Evolutionary conservation across 1,140 invertebrate species (phyloP).

Genomic region (Schlechtendalia chinensis): DNA sequence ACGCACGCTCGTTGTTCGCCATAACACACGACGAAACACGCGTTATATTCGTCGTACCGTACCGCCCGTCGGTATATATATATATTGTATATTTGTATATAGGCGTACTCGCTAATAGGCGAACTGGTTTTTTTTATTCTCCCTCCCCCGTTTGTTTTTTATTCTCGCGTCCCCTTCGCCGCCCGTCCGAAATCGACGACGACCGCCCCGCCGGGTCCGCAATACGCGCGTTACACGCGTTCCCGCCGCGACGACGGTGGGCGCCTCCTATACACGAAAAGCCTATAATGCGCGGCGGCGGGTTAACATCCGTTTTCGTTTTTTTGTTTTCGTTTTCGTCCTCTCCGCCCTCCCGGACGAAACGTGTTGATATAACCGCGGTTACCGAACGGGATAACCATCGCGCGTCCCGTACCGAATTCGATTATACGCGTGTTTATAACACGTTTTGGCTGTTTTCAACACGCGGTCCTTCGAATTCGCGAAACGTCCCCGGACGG

Average conservation of each 20-base stretch:
- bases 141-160: too few relatives aligned
- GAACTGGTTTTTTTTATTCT: constrained; percentile 37
- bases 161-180: constrained; percentile 25
- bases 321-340: neutral
- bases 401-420: neutral
- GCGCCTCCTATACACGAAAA: too few relatives aligned
- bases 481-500: too few relatives aligned
- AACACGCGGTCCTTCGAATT: too few relatives aligned
- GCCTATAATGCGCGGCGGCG: neutral
- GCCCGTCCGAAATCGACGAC: neutral
- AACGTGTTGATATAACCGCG: constrained; percentile 32
- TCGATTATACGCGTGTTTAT: too few relatives aligned
- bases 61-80: neutral
- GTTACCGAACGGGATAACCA: constrained; percentile 20
- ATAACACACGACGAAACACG: neutral
- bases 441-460: too few relatives aligned
- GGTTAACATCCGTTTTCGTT: constrained; percentile 15
- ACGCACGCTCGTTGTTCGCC: too few relatives aligned
- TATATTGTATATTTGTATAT: too few relatives aligned
- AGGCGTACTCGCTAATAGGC: constrained; percentile 26
- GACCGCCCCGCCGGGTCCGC: too few relatives aligned
- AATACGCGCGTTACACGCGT: too few relatives aligned
- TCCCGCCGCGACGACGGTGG: neutral
- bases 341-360: neutral
- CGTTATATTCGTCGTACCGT: neutral